Evolutionary conservation across 2,797 vertebrate genomes (phyloP), one percentile per base, ranked within the genome.

Genomic region (Lepus townsendii): DNA sequence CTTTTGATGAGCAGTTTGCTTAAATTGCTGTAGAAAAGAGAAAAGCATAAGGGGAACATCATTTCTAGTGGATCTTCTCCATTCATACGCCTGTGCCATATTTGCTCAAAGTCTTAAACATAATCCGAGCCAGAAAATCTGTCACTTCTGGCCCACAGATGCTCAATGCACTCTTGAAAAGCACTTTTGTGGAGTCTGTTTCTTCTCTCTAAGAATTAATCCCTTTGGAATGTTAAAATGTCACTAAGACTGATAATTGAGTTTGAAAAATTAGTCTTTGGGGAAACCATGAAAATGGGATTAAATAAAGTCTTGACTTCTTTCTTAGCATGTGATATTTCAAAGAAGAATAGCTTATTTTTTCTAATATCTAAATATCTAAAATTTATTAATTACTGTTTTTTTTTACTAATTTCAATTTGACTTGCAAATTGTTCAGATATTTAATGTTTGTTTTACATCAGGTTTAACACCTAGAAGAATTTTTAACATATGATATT

Each of bases 81-180:
- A 94, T 86, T 95, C 72, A 65, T 76, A 27, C 77, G 94, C 89
- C 32, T 65, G 22, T 92, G 54, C n/a, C 90, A 63, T 88, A 94
- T 77, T 96, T 96, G 32, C 83, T 83, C 80, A 72, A 73, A 83
- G 75, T 60, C 62, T 92, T 77, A 77, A 76, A 32, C 83, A 47
- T 26, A 16, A 69, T 95, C 54, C 14, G 93, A 96, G 65, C 4
- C 75, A 96, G 86, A 93, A 83, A 89, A 88, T 57, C 65, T 79
- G 27, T 80, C 83, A 20, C 60, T 69, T 16, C 60, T 83, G 50
- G 68, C 20, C 16, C 26, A 17, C 7, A 65, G n/a, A 92, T 32
- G 24, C 26, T 86, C 60, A 63, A 30, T 47, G 88, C 83, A 26
- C 32, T 32, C 42, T 76, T 90, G 57, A 88, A 79, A 92, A 92